Base-by-base conservation (phyloP, 1,140 invertebrate species). In the Onthophagus taurus region DNA sequence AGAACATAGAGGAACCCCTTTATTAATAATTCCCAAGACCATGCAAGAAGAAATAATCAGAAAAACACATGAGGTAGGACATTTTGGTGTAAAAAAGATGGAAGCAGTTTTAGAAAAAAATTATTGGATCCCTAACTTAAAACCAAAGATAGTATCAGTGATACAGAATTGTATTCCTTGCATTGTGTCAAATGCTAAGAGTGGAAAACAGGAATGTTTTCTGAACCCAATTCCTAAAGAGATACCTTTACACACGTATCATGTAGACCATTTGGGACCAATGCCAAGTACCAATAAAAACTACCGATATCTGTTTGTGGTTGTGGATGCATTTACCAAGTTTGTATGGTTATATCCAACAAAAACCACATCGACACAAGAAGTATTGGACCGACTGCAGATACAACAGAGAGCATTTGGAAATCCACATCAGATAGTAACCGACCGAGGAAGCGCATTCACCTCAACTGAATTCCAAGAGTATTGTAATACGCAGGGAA, bases 181-280 rank as follows among this genome's bases (percentile, higher is more conserved):
- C 41, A 49, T 63, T 19, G 26, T 36, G 31, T 61, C 46, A 35
- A 56, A 50, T 3, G 46, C 56, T 6, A 39, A 31, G 0, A 35
- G n/a, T 4, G 53, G 56, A 4, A 63, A 58, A 49, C 4, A 7
- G 6, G 44, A 54, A 44, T 55, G 53, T 5, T 29, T 36, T 8
- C 29, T 63, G 31, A 43, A 62, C 35, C 50, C 12, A 29, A 55
- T 58, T 17, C 53, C 53, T 20, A 55, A 58, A 31, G 56, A 50
- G 7, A 14, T 24, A 44, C 23, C 61, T 54, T 60, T 64, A 45
- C n/a, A 44, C 5, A 55, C 47, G 0, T 12, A 58, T 7, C 59
- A 60, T 44, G 48, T 61, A 9, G 57, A 62, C 31, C 59, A 62
- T 51, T 48, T 53, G 14, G 57, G 56, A 2, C 57, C 59, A 23